Evolutionary conservation across 2,113 vertebrate species (phyloP), one percentile per base, ranked within the genome.

Genomic region (Psilopsiagon aurifrons): DNA sequence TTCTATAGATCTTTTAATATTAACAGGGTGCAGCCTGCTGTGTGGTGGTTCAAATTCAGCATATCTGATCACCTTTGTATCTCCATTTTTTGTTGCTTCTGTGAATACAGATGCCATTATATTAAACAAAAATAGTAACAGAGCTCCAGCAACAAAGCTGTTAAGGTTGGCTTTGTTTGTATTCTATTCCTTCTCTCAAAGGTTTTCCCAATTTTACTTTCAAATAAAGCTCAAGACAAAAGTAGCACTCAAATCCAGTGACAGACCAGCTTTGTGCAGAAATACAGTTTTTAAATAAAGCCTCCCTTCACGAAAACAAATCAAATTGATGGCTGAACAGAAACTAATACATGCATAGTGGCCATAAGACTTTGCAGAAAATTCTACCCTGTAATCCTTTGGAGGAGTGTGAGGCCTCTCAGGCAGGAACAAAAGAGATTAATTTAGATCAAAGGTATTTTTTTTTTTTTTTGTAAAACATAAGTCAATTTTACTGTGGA

Each of bases 191-290:
- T 74, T 74, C 47, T 80, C 73, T 86, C 46, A 60, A 66, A 41
- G 28, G 20, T 62, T 94, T 91, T 75, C 57, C 22, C 67, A 44
- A 85, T 91, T 91, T 94, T 41, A 62, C 70, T 88, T 90, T 90
- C 71, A 86, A 86, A 80, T 49, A 86, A 69, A 80, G 13, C 24
- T n/a, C 44, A n/a, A 86, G 59, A 83, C 75, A 83, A 83, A 91
- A 94, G 85, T 55, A 91, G 73, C 7, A 14, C 19, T 16, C 16
- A 74, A 55, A 29, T 71, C 39, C 43, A 75, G 39, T 5, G 4
- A 89, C 33, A 79, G 39, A 47, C 27, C 5, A 43, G 57, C 31
- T 92, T 46, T 90, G n/a, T 68, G 47, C 55, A 86, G 28, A 77
- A 84, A 90, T 19, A 74, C 29, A 29, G 14, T 60, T 93, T 82